These are phyloP conservation scores for Emydoidea blandingii DNA, from an alignment of 2,797 vertebrate species.

Conservation along the genomic window DNA sequence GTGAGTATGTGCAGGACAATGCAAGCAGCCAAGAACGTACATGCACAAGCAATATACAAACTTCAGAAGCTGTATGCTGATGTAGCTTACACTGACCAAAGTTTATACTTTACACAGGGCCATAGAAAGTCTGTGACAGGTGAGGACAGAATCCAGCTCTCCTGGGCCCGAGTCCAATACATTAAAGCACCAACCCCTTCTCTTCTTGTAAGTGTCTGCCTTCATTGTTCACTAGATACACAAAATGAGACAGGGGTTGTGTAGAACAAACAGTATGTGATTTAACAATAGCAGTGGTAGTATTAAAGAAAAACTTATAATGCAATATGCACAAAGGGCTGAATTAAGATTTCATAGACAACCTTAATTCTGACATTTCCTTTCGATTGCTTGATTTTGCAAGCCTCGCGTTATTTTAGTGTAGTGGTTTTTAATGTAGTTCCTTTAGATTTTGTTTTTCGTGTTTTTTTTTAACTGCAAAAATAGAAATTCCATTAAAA, in stretches of 20 bases:
- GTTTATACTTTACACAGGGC: too few species aligned
- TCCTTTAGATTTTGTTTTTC: too few species aligned
- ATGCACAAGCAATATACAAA: too few species aligned
- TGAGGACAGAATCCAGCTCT: accelerated
- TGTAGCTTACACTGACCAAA: too few species aligned
- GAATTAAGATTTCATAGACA: accelerated
- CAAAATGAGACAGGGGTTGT: not conserved
- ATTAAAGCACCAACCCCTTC: not conserved
- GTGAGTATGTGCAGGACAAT: too few species aligned
- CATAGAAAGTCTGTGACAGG: not conserved
- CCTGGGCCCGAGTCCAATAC: not conserved
- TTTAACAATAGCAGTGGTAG: accelerated
- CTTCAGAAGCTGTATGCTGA: too few species aligned
- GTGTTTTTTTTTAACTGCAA: too few species aligned
- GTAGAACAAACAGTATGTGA: not conserved
- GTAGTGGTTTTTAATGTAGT: too few species aligned
- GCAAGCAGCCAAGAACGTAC: too few species aligned
- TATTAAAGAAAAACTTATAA: not conserved
- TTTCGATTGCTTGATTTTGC: accelerated
- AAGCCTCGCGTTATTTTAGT: not conserved
- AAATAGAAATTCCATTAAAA: too few species aligned
- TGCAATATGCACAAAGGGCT: accelerated
- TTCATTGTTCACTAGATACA: not conserved
- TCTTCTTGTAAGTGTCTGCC: not conserved
- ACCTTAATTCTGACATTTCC: not conserved